Evolutionary conservation across 2,113 vertebrate genomes (phyloP).

Genomic region (Oenanthe oenanthe): DNA sequence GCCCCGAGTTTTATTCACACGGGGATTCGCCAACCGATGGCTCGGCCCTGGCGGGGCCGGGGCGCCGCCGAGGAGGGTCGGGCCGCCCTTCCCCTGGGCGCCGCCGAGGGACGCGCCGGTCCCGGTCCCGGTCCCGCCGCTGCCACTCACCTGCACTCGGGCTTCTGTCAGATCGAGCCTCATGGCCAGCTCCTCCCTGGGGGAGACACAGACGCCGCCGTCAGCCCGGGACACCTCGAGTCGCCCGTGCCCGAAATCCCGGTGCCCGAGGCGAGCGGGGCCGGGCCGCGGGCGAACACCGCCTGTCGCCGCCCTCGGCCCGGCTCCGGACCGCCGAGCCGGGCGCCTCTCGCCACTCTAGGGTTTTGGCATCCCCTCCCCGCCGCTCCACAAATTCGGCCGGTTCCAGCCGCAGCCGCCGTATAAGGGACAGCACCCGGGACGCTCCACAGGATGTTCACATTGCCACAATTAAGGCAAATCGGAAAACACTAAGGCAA

Average conservation of each 20-base stretch:
- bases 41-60: neutral
- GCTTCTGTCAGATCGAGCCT: constrained; percentile 97
- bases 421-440: constrained; percentile 28
- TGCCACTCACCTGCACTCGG: constrained; percentile 91
- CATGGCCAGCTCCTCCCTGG: constrained; percentile 97
- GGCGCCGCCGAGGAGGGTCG: neutral
- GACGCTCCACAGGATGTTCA: constrained; percentile 35
- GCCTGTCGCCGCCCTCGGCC: neutral
- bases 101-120: neutral
- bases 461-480: constrained; percentile 45
- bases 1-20: constrained; percentile 57
- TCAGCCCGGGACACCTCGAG: neutral
- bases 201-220: constrained; percentile 71
- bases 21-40: neutral
- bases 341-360: neutral
- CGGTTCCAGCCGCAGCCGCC: constrained; percentile 1
- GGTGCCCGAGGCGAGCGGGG: neutral
- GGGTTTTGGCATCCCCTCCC: constrained; percentile 17
- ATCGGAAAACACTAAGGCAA: constrained; percentile 57
- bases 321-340: neutral
- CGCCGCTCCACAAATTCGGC: neutral
- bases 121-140: neutral
- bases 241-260: neutral
- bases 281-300: neutral
- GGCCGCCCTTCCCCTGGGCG: neutral